phyloP scores from a whole-genome alignment of 2,797 vertebrate genomes.

The Gallinago solitaria region DNA sequence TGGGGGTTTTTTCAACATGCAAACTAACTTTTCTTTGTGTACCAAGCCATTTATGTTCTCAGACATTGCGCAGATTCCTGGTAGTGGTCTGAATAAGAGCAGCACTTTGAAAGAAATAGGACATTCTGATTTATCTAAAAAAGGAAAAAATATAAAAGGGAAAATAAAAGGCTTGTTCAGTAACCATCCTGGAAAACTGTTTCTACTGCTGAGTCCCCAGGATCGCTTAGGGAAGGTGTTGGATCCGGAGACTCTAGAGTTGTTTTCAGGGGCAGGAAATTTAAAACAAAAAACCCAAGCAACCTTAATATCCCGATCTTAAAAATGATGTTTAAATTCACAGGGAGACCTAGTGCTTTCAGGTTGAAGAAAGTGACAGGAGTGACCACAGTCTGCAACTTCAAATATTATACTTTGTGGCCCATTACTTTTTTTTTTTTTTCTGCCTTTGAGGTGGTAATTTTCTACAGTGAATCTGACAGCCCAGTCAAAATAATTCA shows the following conservation, averaged over 20 bases:
- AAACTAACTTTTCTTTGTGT: not conserved
- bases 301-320: not conserved
- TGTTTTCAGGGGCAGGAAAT: not conserved
- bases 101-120: not conserved
- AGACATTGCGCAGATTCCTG: not conserved
- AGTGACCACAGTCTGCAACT: not conserved
- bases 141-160: not conserved
- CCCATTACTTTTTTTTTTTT: not conserved
- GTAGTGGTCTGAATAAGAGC: not conserved
- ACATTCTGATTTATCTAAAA: not conserved
- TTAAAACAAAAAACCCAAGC: not conserved
- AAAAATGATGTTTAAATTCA: not conserved
- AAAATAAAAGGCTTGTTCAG: not conserved
- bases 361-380: not conserved
- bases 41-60: not conserved
- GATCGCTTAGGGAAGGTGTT: not conserved
- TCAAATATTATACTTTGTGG: not conserved
- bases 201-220: not conserved
- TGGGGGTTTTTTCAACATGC: not conserved
- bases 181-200: not conserved
- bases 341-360: not conserved
- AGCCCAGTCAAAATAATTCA: constrained; percentile 18
- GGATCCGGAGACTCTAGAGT: not conserved
- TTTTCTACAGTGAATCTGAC: constrained; percentile 2
- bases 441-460: not conserved